Evolutionary conservation across 1,140 invertebrate genomes (phyloP), one percentile per base, ranked within the genome.

Genomic region (Drosophila dunni): DNA sequence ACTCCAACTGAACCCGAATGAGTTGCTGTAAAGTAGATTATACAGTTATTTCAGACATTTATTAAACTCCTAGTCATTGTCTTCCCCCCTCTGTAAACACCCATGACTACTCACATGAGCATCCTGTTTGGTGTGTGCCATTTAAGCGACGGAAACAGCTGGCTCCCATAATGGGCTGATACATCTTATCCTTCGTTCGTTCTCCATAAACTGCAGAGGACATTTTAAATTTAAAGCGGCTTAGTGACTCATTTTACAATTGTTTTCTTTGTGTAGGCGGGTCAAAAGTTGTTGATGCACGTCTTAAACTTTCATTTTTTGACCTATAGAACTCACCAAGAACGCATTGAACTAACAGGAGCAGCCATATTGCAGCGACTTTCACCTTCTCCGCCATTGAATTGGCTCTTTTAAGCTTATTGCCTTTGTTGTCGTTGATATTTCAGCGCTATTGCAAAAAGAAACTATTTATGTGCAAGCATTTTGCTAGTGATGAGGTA

Each of bases 111-210:
- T 95, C 94, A 97, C 97, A 97, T 40, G 96, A 95, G 93, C 98
- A 98, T 65, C 98, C 98, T 89, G 97, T 96, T 92, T 98, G 97
- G 94, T 98, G 97, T 15, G 98, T 98, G 48, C 95, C 97, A 94
- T 98, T 99, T 42, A 98, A 93, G 75, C 97, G 94, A 78, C 97
- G 94, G 91, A 98, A 98, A 93, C 98, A 98, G 54, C 95, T 95
- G 66, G 95, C 94, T 45, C 95, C 95, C 78, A 95, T 93, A 45
- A 98, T 94, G 7, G 94, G 92, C 79, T 95, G 94, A 91, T 98
- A 98, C 93, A 98, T 97, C 93, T 96, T 96, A 78, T 96, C 95
- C 82, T 95, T 95, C 4, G 95, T 94, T 77, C 96, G 94, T 75
- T 95, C 94, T 36, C 81, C 65, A 8, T 58, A 51, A 48, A 72